These are phyloP conservation scores for Perizoma affinitatum DNA, from an alignment of 2,888 invertebrate genomes.

Conservation along the genomic window DNA sequence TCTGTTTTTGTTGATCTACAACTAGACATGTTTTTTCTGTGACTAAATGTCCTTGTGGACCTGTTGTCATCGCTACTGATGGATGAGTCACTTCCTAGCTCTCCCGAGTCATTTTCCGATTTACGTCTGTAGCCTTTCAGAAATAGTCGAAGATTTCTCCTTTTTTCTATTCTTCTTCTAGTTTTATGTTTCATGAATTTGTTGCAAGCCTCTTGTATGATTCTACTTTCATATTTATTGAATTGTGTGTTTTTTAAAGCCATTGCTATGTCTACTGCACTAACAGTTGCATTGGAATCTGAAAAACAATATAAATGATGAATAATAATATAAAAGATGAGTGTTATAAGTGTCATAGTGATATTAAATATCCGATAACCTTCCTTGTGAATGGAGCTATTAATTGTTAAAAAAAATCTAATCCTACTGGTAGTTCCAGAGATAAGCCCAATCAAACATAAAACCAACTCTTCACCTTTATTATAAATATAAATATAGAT, in stretches of 20 bases:
- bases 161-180: slow-evolving; percentile 57
- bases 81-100: slow-evolving; percentile 67
- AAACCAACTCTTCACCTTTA: no score
- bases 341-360: background rate
- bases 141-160: slow-evolving; percentile 53
- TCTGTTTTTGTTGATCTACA: slow-evolving; percentile 52
- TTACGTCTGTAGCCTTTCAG: slow-evolving; percentile 50
- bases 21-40: slow-evolving; percentile 48
- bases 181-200: slow-evolving; percentile 50
- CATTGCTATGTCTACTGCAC: slow-evolving; percentile 60
- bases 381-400: no score
- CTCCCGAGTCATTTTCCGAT: slow-evolving; percentile 65
- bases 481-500: no score
- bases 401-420: no score
- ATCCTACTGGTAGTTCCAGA: no score
- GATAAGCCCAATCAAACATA: no score
- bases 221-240: slow-evolving; percentile 57
- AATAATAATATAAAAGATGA: no score
- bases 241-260: slow-evolving; percentile 58
- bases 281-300: slow-evolving; percentile 63
- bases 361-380: no score
- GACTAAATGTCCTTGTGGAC: slow-evolving; percentile 51
- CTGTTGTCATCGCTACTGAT: slow-evolving; percentile 65
- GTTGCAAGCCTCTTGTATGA: slow-evolving; percentile 58
- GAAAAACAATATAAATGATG: slow-evolving; percentile 29